Evolutionary conservation across 2,797 vertebrate species (phyloP).

Genomic region (Melanotaenia pygmaea): DNA sequence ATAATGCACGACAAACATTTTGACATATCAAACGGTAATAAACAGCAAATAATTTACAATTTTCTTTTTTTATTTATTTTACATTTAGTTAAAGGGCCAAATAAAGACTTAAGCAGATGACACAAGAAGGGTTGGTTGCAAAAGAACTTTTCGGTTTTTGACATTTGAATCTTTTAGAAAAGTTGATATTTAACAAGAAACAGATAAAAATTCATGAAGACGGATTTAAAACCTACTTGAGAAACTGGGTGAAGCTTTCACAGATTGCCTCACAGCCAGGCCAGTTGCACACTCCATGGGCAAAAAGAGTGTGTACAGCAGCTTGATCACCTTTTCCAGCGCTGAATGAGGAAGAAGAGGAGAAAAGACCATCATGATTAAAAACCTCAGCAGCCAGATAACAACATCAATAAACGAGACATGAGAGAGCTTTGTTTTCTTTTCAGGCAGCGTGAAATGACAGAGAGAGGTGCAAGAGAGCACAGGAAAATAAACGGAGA

Average conservation of each 20-base stretch:
- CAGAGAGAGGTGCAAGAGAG: constrained; percentile 46
- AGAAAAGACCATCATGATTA: constrained; percentile 15
- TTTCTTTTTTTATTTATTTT: too few species aligned
- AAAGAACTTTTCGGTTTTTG: background rate
- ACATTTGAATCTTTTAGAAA: background rate
- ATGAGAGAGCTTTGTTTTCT: constrained; percentile 30
- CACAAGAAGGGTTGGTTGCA: background rate
- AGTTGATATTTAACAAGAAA: background rate
- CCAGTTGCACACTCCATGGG: constrained; percentile 94
- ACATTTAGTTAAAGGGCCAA: too few species aligned
- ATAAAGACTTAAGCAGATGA: background rate
- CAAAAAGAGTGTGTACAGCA: constrained; percentile 87
- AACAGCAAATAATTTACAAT: too few species aligned
- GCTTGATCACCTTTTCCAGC: constrained; percentile 29
- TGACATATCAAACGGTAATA: too few species aligned
- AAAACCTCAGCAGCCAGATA: constrained; percentile 26
- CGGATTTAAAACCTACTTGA: constrained; percentile 84
- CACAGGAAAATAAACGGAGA: constrained; percentile 55
- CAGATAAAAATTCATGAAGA: background rate
- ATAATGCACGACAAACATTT: too few species aligned
- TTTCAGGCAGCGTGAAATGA: constrained; percentile 46
- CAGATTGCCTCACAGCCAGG: constrained; percentile 81
- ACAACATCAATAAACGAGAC: constrained; percentile 34
- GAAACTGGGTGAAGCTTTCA: constrained; percentile 90
- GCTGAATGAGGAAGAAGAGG: constrained; percentile 32